A percentile compares a stretch with the other conserved stretches of the same genome.
Evolutionary conservation across 2,113 vertebrate genomes (phyloP).

Genomic region (Nematolebias whitei): DNA sequence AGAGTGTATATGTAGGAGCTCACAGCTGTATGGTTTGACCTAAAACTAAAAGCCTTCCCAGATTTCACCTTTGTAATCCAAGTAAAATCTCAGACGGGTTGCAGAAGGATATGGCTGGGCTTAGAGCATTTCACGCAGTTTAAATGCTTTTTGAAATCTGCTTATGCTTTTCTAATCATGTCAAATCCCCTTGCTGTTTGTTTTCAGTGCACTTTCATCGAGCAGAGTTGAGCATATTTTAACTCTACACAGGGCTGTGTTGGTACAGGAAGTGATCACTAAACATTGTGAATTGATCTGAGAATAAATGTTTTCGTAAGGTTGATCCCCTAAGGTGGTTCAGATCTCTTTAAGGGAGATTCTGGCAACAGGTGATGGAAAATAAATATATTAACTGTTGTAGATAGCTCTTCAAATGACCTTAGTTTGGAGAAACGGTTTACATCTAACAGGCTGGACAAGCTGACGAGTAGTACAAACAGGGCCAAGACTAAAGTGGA

Average conservation of each 20-base stretch:
- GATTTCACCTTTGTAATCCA: slow-evolving; percentile 23
- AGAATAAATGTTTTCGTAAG: background rate
- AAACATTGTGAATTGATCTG: background rate
- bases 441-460: too few relatives aligned
- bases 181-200: slow-evolving; percentile 1
- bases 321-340: too few relatives aligned
- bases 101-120: slow-evolving; percentile 14
- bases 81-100: background rate
- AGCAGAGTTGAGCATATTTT: background rate
- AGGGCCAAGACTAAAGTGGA: too few relatives aligned
- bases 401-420: too few relatives aligned
- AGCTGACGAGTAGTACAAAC: too few relatives aligned
- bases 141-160: slow-evolving; percentile 14
- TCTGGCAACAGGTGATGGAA: too few relatives aligned
- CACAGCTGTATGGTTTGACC: background rate
- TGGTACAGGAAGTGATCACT: background rate
- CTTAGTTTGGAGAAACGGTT: too few relatives aligned
- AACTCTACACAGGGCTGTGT: background rate
- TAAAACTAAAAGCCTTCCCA: background rate
- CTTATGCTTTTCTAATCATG: slow-evolving; percentile 29
- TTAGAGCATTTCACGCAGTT: slow-evolving; percentile 22
- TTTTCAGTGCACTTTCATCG: background rate
- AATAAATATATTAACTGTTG: too few relatives aligned
- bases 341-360: too few relatives aligned
- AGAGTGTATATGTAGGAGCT: slow-evolving; percentile 10